phyloP scores from a whole-genome alignment of 2,113 vertebrate species.

The Eolophus roseicapilla region DNA sequence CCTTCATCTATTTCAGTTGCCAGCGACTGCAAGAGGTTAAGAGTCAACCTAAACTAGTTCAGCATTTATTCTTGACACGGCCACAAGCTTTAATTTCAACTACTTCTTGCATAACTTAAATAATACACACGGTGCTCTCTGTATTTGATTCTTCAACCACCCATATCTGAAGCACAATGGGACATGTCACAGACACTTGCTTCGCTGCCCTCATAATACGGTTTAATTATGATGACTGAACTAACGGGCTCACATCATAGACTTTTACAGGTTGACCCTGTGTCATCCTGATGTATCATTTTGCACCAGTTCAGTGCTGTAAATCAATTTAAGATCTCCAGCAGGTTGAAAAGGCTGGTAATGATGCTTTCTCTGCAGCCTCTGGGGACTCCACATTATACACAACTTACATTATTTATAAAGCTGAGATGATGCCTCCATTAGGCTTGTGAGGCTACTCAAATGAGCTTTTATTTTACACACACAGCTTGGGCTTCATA shows the following conservation, averaged over 20 bases:
- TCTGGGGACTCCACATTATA: slow-evolving; percentile 90
- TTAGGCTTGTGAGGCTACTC: slow-evolving; percentile 86
- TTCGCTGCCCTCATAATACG: slow-evolving; percentile 73
- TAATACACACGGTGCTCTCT: neutral
- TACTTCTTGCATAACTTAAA: neutral
- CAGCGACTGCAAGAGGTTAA: neutral
- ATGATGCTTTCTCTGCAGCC: slow-evolving; percentile 95
- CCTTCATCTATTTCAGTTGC: neutral
- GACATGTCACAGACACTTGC: slow-evolving; percentile 64
- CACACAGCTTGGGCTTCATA: slow-evolving; percentile 56
- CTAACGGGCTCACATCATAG: slow-evolving; percentile 82
- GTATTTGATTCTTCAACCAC: slow-evolving; percentile 29
- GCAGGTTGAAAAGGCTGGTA: slow-evolving; percentile 96
- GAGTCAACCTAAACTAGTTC: neutral
- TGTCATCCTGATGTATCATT: slow-evolving; percentile 95
- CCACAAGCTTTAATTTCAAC: neutral
- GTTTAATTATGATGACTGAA: slow-evolving; percentile 83
- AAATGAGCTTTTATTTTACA: slow-evolving; percentile 80
- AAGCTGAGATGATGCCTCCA: slow-evolving; percentile 93
- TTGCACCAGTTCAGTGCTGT: slow-evolving; percentile 95
- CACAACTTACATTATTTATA: slow-evolving; percentile 99
- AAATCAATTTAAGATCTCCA: slow-evolving; percentile 99
- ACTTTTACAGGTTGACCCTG: slow-evolving; percentile 83
- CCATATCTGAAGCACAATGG: slow-evolving; percentile 60
- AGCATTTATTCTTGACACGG: neutral